Evolutionary conservation across 2,113 vertebrate genomes (phyloP).

Genomic region (Mobula hypostoma): DNA sequence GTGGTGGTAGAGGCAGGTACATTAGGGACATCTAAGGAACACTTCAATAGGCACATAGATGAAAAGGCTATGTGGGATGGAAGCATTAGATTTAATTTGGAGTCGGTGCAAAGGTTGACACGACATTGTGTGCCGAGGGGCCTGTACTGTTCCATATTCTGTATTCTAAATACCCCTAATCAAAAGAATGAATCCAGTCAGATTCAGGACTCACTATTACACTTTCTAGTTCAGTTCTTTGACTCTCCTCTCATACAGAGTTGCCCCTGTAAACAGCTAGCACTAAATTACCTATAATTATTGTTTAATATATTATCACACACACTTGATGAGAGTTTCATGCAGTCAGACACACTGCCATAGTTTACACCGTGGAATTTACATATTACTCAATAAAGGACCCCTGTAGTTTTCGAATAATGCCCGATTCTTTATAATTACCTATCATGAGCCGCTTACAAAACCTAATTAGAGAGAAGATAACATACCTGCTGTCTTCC

Average conservation of each 20-base stretch:
- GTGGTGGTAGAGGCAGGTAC: no score
- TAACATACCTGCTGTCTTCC: neutral
- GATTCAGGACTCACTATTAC: neutral
- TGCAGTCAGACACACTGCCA: constrained; percentile 15
- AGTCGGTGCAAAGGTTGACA: no score
- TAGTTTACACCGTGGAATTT: neutral
- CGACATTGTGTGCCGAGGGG: no score
- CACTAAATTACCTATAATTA: constrained; percentile 4
- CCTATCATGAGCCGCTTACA: neutral
- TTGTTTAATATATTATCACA: constrained; percentile 8
- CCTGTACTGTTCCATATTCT: no score
- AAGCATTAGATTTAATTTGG: no score
- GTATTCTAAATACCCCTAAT: no score
- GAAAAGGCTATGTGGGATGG: no score
- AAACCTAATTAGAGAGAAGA: constrained; percentile 7
- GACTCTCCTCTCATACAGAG: neutral
- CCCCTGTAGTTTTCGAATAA: constrained; percentile 9
- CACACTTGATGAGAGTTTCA: neutral
- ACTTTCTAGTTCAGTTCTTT: neutral
- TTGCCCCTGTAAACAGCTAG: neutral
- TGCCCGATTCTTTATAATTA: constrained; percentile 12
- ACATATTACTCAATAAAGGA: neutral
- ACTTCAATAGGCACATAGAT: no score
- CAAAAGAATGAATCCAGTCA: neutral
- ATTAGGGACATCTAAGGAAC: no score